Percentiles rank a stretch among this genome's conserved stretches.
These are phyloP conservation scores for western clawed frog (Xenopus tropicalis) DNA, from an alignment of 2,113 vertebrate species.

Conservation along the genomic window UCB_Xtro_10.0 CM004448.2:30086501-30087000, in stretches of 20 bases:
- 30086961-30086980: too few species aligned
- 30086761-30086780: too few species aligned
- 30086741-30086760: too few species aligned
- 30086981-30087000: too few species aligned
- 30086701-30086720: neutral
- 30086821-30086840: too few species aligned
- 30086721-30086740: too few species aligned
- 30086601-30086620: neutral
- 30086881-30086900: too few species aligned
- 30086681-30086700: neutral
- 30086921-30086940: too few species aligned
- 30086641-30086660: neutral
- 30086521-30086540: neutral
- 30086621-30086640: neutral
- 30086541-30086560: neutral
- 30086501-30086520: conserved; percentile 13
- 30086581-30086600: neutral
- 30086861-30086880: too few species aligned
- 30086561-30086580: neutral
- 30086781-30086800: neutral
- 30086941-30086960: too few species aligned
- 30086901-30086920: too few species aligned
- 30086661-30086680: conserved; percentile 8
- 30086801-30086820: neutral
- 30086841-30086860: too few species aligned